Percentiles rank a stretch among this genome's conserved stretches.
Conservation (phyloP, 2,888 invertebrate genomes). For the Exocentrus adspersus region DNA sequence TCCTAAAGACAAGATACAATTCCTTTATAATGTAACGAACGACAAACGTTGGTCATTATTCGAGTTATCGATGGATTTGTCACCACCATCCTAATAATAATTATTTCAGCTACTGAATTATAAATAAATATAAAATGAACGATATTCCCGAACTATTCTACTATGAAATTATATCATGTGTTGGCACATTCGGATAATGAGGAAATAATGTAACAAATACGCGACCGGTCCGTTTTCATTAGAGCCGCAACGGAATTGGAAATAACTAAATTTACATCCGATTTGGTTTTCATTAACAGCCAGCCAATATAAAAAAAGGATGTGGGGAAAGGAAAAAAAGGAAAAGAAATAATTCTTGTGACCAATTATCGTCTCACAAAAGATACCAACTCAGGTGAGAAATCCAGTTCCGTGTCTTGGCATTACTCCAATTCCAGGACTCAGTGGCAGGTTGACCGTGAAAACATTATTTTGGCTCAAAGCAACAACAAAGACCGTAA, state of each 20-base stretch:
- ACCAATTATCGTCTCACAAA: too few species aligned
- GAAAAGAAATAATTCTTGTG: too few species aligned
- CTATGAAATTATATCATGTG: neutral
- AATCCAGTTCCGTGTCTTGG: neutral
- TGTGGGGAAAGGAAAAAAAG: too few species aligned
- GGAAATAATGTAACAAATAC: neutral
- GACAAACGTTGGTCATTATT: too few species aligned
- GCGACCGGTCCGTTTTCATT: neutral
- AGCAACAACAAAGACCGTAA: slow-evolving; percentile 8
- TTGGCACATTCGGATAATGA: neutral
- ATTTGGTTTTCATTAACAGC: neutral
- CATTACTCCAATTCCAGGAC: neutral
- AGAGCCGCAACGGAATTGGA: neutral
- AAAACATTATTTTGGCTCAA: neutral
- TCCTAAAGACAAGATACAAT: neutral
- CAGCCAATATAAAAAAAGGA: neutral
- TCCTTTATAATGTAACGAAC: too few species aligned
- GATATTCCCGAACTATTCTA: slow-evolving; percentile 4
- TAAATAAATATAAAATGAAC: slow-evolving; percentile 8
- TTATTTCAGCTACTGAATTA: slow-evolving; percentile 14
- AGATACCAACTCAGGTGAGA: neutral
- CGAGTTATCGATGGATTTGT: slow-evolving; percentile 7
- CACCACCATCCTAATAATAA: neutral
- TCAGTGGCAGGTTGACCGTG: slow-evolving; percentile 4
- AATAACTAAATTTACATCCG: neutral